Evolutionary conservation across 2,888 invertebrate species (phyloP).

Genomic region (Alsophila aescularia): DNA sequence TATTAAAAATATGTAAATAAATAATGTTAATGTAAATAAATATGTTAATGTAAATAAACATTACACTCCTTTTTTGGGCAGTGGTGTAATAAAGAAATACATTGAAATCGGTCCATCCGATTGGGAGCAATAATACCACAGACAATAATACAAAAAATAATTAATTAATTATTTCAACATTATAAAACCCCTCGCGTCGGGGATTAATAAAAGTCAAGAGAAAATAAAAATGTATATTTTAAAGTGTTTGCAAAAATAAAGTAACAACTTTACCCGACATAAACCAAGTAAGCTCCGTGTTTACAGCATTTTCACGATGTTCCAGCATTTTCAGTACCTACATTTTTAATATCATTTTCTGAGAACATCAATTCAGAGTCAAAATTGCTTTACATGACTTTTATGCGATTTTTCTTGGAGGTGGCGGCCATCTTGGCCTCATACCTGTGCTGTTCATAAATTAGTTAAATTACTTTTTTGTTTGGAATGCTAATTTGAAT

Average conservation of each 20-base stretch:
- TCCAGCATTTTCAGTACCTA: constrained; percentile 8
- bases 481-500: background rate
- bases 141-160: too few relatives aligned
- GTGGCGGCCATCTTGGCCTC: constrained; percentile 16
- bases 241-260: constrained; percentile 7
- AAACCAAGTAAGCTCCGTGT: constrained; percentile 21
- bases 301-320: constrained; percentile 22
- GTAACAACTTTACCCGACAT: constrained; percentile 2
- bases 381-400: constrained; percentile 30
- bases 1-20: too few relatives aligned
- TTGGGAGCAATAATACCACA: too few relatives aligned
- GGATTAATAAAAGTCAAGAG: too few relatives aligned
- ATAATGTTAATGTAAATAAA: too few relatives aligned
- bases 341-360: too few relatives aligned
- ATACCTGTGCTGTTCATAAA: constrained; percentile 5
- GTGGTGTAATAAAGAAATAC: too few relatives aligned
- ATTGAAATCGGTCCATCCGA: too few relatives aligned
- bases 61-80: too few relatives aligned
- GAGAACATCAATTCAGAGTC: constrained; percentile 30
- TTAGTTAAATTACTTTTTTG: constrained; percentile 12
- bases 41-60: too few relatives aligned
- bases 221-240: background rate
- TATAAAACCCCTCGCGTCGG: too few relatives aligned
- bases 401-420: constrained; percentile 28
- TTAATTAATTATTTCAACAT: too few relatives aligned